Evolutionary conservation across 2,113 vertebrate genomes (phyloP).

Genomic region (Neodontobutis hainanensis): DNA sequence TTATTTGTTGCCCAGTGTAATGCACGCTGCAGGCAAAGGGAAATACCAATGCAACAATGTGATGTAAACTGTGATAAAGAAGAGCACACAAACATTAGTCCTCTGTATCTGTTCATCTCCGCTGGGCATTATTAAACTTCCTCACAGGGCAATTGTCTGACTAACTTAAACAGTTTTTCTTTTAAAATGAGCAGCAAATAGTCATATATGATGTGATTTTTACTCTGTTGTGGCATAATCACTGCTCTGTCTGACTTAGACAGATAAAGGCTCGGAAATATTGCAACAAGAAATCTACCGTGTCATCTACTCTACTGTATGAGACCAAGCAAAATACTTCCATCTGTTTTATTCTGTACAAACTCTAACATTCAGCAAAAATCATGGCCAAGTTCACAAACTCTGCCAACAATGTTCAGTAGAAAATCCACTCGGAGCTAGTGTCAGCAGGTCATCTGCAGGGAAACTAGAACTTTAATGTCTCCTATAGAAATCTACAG

Average conservation of each 20-base stretch:
- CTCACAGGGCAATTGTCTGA: conserved; percentile 28
- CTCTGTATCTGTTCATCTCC: conserved; percentile 3
- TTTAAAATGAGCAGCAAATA: conserved; percentile 27
- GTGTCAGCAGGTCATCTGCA: background rate
- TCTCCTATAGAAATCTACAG: no score
- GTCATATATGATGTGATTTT: conserved; percentile 24
- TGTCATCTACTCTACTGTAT: conserved; percentile 20
- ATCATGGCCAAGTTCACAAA: conserved; percentile 15
- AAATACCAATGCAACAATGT: conserved; percentile 44
- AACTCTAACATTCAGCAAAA: conserved; percentile 12
- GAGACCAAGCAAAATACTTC: conserved; percentile 20
- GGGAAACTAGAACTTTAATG: no score
- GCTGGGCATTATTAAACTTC: conserved; percentile 7
- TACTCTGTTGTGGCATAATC: conserved; percentile 9
- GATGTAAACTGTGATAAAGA: conserved; percentile 48
- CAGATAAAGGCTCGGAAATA: conserved; percentile 21
- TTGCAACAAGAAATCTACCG: conserved; percentile 18
- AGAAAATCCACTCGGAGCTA: background rate
- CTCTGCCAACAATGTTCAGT: background rate
- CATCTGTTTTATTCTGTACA: conserved; percentile 22
- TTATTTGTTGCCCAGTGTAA: conserved; percentile 12
- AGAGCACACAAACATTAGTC: conserved; percentile 23
- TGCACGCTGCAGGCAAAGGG: conserved; percentile 39
- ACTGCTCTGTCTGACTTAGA: conserved; percentile 23
- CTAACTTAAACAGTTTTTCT: conserved; percentile 46